Evolutionary conservation across 37 sponge, comb jelly and placozoan species (phyloP), one percentile per base, ranked within the genome.

Genomic region (Ianthella basta): DNA sequence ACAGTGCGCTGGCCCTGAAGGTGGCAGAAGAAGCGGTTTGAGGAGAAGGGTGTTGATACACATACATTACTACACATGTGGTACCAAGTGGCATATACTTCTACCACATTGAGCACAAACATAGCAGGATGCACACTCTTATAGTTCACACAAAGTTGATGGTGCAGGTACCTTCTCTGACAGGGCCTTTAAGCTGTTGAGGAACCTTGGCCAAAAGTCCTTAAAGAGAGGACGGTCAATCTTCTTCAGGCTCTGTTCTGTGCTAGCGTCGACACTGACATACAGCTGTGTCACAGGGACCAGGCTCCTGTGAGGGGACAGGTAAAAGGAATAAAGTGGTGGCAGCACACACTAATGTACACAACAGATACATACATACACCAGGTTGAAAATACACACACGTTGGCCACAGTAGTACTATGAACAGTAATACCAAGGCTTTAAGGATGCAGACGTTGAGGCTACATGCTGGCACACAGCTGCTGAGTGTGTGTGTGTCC

Each of bases 201-300:
- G 38, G 39, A 95, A 97, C 10, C 97, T 70, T 30, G 89, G 91
- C 97, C 97, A 97, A 78, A 92, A 97, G 83, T 97, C 97, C 25
- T 88, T 87, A 72, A 97, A 97, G 24, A 97, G 85, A 13, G 97
- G 97, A 27, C 97, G 78, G 81, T 97, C 97, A 69, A 97, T 97
- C 91, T 84, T 90, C 88, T 97, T 97, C 80, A 97, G 80, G 33
- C 89, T 92, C 59, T 94, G 95, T 83, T 97, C 89, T 50, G 95
- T 92, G 67, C 93, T 91, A 64, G 97, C 97, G 65, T 97, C 97
- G 53, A 97, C 93, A 85, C 97, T 97, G 53, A 97, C 97, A 81
- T 97, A 97, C 66, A 97, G 91, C 85, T 97, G 97, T 0, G 97
- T 97, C 53, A 97, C 97, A 40, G 97, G 97, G 23, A 87, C 60